A percentile compares a stretch with the other conserved stretches of the same genome.
These are phyloP conservation scores for Blera fallax DNA, from an alignment of 2,888 invertebrate genomes.

Conservation along the genomic window DNA sequence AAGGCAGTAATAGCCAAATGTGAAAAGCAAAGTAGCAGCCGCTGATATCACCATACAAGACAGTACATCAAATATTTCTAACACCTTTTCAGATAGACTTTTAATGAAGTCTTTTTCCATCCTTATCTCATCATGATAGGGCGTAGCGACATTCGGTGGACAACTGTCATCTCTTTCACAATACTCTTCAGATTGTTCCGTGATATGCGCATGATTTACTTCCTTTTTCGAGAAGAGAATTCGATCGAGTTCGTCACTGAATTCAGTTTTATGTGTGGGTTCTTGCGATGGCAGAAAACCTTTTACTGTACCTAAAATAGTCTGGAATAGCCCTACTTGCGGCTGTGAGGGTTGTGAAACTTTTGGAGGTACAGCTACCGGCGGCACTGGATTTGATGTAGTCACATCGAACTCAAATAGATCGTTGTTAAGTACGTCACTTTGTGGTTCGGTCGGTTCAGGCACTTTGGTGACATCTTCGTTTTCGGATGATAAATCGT, in stretches of 20 bases:
- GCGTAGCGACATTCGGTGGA: not conserved
- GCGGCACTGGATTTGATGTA: slow-evolving; percentile 30
- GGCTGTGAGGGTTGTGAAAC: slow-evolving; percentile 30
- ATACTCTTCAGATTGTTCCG: slow-evolving; percentile 66
- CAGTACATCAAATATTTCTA: slow-evolving; percentile 82
- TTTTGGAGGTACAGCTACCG: slow-evolving; percentile 2
- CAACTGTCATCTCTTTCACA: slow-evolving; percentile 76
- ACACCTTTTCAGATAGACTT: slow-evolving; percentile 75
- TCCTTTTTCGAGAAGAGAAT: slow-evolving; percentile 75
- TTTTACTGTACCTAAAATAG: slow-evolving; percentile 79
- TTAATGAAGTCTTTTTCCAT: slow-evolving; percentile 75
- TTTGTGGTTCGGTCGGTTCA: slow-evolving; percentile 17
- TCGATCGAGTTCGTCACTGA: slow-evolving; percentile 75
- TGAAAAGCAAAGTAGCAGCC: slow-evolving; percentile 87
- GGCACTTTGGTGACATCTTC: not conserved
- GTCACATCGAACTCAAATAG: slow-evolving; percentile 39
- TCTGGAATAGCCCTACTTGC: slow-evolving; percentile 77
- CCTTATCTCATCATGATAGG: slow-evolving; percentile 38
- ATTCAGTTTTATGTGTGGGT: slow-evolving; percentile 14
- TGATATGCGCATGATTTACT: not conserved
- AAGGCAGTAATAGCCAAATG: slow-evolving; percentile 89
- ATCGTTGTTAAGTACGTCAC: not conserved
- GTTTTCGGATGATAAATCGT: not conserved
- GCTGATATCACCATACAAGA: slow-evolving; percentile 87
- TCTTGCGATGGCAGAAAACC: slow-evolving; percentile 75